Base-by-base conservation (phyloP, 1,140 invertebrate genomes). In the Drosophila athabasca region DNA sequence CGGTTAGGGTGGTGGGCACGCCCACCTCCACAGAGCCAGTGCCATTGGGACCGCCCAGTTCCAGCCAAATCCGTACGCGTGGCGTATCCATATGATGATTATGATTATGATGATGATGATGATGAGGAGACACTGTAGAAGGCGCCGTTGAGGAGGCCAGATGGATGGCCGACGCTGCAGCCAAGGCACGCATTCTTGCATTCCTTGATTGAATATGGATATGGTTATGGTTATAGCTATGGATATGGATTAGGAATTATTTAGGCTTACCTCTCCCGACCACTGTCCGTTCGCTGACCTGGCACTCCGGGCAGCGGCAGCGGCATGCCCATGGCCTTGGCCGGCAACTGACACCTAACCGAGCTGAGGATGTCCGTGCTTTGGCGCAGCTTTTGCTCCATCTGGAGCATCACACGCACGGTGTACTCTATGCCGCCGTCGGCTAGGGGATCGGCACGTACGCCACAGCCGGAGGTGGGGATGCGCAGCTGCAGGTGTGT, bases 391-490 rank as follows among this genome's bases (percentile, higher is more conserved):
- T 94, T 93, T 48, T 93, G 92, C 77, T 96, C 95, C 93, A 95
- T 95, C 83, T 96, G 95, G 0, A 95, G 92, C 51, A 95, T 93
- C 43, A 96, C 87, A 3, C 93, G 93, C 2, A 95, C 93, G 6
- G 93, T 93, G 79, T 95, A 95, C 73, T 94, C 93, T 72, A 95
- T 91, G 43, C 77, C 81, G 39, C 91, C 90, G n/a, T 94, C 92
- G 4, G 92, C 84, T 17, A 92, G 71, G 1, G 92, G 69, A 91
- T 93, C 64, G 69, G 91, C 51, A 58, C 94, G 92, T 1, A 96
- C 94, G 0, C 95, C 95, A 75, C 95, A 96, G 0, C 95, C 95
- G 67, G 95, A 95, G 3, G 94, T 94, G 17, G 95, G 94, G 35
- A 95, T 79, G 17, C 92, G 92, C 3, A 96, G 80, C 0, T 93